phyloP scores from a whole-genome alignment of 2,113 vertebrate species.

The Tapirus terrestris region DNA sequence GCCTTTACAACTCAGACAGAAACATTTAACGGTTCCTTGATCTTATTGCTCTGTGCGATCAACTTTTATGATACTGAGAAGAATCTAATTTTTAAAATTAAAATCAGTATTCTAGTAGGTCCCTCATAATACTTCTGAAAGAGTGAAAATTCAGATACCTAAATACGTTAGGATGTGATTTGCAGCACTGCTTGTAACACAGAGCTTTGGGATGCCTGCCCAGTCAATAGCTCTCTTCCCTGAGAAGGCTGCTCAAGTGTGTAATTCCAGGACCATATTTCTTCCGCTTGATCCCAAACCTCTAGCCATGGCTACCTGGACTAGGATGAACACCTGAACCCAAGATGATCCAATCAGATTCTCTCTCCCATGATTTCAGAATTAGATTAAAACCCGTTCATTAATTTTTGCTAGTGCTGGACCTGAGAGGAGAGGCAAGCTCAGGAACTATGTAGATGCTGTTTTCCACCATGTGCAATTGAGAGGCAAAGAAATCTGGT shows the following conservation, averaged over 20 bases:
- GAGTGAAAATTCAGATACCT: background rate
- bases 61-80: background rate
- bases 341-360: background rate
- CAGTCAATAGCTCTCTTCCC: background rate
- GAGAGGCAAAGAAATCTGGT: background rate
- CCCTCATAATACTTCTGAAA: background rate
- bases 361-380: background rate
- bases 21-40: background rate
- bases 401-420: background rate
- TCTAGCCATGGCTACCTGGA: background rate
- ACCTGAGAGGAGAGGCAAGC: background rate
- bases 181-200: background rate
- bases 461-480: background rate
- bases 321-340: background rate
- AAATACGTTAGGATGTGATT: background rate
- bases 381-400: background rate
- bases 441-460: background rate
- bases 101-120: background rate
- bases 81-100: background rate
- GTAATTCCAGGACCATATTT: background rate
- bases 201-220: background rate
- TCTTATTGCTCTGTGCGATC: background rate
- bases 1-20: background rate
- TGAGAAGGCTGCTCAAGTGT: too few species aligned
- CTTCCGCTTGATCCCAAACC: background rate